Evolutionary conservation across 2,113 vertebrate genomes (phyloP).

Genomic region (Ornithorhynchus anatinus): DNA sequence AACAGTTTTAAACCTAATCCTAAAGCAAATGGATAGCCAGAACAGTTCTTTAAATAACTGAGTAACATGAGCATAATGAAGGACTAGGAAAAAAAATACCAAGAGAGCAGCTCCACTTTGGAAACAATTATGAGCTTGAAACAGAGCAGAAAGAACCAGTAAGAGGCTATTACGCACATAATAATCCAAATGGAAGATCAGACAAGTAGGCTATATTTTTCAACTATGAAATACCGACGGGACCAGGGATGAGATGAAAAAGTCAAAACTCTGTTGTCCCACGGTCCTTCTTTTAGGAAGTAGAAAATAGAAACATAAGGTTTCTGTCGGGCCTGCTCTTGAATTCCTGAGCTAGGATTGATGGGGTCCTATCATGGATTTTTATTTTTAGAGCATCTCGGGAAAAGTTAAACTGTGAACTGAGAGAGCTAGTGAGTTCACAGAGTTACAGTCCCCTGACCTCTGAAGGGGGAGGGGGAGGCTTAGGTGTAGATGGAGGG

Average conservation of each 20-base stretch:
- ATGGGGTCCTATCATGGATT: constrained; percentile 64
- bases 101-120: neutral
- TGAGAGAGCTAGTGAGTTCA: constrained; percentile 64
- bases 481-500: constrained; percentile 50
- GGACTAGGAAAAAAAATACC: neutral
- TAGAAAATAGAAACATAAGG: neutral
- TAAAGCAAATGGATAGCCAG: neutral
- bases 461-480: constrained; percentile 31
- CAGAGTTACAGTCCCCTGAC: constrained; percentile 55
- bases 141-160: rapidly evolving
- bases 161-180: neutral
- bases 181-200: neutral
- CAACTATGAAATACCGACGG: neutral
- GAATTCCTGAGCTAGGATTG: constrained; percentile 19
- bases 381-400: constrained; percentile 45
- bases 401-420: constrained; percentile 46
- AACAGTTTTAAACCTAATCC: neutral
- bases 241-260: rapidly evolving
- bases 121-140: no score
- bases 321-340: constrained; percentile 53
- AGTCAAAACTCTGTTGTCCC: no score
- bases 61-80: rapidly evolving
- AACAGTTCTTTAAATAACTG: neutral
- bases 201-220: no score
- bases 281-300: no score